Conservation (phyloP, 1,140 invertebrate species). For the Adelges cooleyi region DNA sequence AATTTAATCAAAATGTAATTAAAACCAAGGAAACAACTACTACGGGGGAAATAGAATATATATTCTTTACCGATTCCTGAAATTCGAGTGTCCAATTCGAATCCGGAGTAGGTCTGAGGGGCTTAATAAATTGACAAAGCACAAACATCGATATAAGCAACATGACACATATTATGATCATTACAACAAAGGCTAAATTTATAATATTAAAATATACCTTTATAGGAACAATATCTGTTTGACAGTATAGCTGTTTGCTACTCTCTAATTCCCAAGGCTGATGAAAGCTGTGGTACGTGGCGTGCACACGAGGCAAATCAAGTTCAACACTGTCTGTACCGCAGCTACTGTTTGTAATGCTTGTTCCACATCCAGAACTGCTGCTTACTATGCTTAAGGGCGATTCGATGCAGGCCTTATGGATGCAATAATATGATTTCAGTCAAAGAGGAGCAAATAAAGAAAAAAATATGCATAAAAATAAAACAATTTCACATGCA, state of each 20-base stretch:
- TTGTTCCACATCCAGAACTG: constrained; percentile 29
- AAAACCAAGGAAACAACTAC: background rate
- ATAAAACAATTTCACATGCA: background rate
- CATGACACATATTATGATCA: no score
- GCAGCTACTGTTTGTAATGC: constrained; percentile 27
- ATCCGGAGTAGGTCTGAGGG: constrained; percentile 27
- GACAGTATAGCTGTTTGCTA: constrained; percentile 39
- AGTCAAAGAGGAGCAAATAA: background rate
- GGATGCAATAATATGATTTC: constrained; percentile 15
- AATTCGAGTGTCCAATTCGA: constrained; percentile 28
- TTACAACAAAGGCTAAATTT: background rate
- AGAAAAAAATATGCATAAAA: constrained; percentile 16
- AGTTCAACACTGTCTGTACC: constrained; percentile 25
- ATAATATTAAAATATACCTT: constrained; percentile 44
- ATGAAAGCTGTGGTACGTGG: constrained; percentile 44
- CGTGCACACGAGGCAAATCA: constrained; percentile 38
- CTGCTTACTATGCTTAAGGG: constrained; percentile 27
- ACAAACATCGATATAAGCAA: constrained; percentile 26
- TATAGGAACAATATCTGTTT: constrained; percentile 52
- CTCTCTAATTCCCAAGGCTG: constrained; percentile 46
- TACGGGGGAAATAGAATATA: background rate
- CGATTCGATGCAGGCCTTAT: constrained; percentile 23
- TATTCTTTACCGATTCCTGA: constrained; percentile 23
- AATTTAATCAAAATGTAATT: background rate
- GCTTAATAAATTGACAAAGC: constrained; percentile 24